A percentile compares a stretch with the other conserved stretches of the same genome.
Evolutionary conservation across 2,113 vertebrate genomes (phyloP).

Genomic region (Misgurnus mizolepis): DNA sequence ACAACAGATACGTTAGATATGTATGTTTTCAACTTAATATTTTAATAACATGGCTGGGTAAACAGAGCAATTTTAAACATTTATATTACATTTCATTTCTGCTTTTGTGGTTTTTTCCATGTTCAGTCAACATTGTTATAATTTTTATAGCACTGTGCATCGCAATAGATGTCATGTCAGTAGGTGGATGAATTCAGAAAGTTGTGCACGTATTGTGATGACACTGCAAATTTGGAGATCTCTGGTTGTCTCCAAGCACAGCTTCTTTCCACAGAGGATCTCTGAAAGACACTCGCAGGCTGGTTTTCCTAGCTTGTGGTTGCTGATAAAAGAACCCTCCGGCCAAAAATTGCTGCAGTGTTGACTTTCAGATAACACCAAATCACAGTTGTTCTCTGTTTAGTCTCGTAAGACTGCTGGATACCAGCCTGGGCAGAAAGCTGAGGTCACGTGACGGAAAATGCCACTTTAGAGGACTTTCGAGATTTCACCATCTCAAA

Average conservation of each 20-base stretch:
- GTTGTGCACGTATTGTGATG: not conserved
- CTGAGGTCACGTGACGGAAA: constrained; percentile 10
- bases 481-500: not conserved
- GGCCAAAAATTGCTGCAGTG: constrained; percentile 25
- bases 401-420: constrained; percentile 15
- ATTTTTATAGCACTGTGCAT: too few relatives aligned
- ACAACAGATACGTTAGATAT: not conserved
- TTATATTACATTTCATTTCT: too few relatives aligned
- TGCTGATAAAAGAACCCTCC: constrained; percentile 12
- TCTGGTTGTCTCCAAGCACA: not conserved
- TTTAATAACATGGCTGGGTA: not conserved
- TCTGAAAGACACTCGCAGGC: not conserved
- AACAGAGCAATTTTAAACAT: too few relatives aligned
- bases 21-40: not conserved
- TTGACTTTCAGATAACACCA: constrained; percentile 25
- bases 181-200: not conserved
- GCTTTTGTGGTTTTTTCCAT: too few relatives aligned
- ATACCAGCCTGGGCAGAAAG: constrained; percentile 19
- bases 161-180: not conserved
- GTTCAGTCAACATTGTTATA: too few relatives aligned
- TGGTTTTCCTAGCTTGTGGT: constrained; percentile 19
- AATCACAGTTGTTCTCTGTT: constrained; percentile 14
- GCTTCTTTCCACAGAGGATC: not conserved
- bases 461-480: not conserved
- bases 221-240: not conserved